Evolutionary conservation across 2,797 vertebrate species (phyloP).

Genomic region (Dermochelys coriacea): DNA sequence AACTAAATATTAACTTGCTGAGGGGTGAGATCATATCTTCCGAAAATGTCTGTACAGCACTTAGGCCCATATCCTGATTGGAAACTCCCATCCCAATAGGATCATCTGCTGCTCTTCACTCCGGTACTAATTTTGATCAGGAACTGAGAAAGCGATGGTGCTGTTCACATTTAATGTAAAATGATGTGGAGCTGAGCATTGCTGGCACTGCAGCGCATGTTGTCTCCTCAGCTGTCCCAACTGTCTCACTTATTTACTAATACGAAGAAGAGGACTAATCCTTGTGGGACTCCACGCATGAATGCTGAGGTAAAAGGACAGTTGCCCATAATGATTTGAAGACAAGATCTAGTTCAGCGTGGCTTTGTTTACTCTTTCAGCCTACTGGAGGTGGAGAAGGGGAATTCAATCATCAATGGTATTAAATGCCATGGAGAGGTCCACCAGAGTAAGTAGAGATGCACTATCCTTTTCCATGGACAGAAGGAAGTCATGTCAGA

Average conservation of each 20-base stretch:
- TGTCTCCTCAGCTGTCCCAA: not conserved
- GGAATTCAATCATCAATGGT: not conserved
- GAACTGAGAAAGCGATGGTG: not conserved
- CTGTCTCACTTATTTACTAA: not conserved
- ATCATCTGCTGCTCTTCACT: not conserved
- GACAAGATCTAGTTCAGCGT: not conserved
- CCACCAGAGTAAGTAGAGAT: not conserved
- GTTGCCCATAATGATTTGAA: not conserved
- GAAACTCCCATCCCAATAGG: not conserved
- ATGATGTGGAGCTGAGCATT: not conserved
- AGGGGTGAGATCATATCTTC: not conserved
- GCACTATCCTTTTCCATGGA: not conserved
- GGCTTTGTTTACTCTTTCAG: not conserved
- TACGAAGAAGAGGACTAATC: not conserved
- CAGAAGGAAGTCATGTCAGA: too few relatives aligned
- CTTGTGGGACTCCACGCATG: not conserved
- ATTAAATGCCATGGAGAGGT: not conserved
- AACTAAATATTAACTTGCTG: not conserved
- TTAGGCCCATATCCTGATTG: not conserved
- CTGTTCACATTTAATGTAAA: not conserved
- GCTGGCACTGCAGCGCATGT: not conserved
- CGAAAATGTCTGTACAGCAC: not conserved
- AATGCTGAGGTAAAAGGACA: not conserved
- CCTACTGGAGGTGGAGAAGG: not conserved
- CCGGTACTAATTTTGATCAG: not conserved